Evolutionary conservation across 2,113 vertebrate genomes (phyloP).

Genomic region (Pipra filicauda): DNA sequence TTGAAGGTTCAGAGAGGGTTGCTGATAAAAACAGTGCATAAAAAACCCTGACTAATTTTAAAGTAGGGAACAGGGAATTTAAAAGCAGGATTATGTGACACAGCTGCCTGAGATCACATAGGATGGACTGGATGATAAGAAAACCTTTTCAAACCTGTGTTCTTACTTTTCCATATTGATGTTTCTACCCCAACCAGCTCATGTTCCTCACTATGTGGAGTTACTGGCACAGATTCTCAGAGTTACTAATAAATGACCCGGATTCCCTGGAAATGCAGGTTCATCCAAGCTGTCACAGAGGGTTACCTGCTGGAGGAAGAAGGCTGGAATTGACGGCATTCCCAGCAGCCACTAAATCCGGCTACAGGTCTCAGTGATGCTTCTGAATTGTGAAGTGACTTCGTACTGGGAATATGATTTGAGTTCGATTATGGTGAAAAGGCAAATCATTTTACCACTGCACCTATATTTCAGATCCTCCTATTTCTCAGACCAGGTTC

Average conservation of each 20-base stretch:
- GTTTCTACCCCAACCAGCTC: background rate
- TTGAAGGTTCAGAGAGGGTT: background rate
- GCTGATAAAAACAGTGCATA: background rate
- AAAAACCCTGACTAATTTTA: background rate
- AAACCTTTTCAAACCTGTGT: background rate
- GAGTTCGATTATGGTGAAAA: background rate
- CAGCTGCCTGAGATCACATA: background rate
- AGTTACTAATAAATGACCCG: background rate
- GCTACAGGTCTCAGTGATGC: background rate
- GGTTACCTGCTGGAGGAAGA: background rate
- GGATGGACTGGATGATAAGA: background rate
- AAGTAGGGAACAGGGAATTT: background rate
- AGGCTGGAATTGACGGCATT: background rate
- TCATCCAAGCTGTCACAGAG: conserved; percentile 22
- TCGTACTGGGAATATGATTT: background rate
- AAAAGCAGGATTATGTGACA: background rate
- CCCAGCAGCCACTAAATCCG: background rate
- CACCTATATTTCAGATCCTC: background rate
- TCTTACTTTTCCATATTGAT: background rate
- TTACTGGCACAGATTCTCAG: background rate
- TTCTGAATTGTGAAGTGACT: background rate
- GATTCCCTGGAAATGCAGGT: background rate
- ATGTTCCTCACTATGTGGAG: background rate
- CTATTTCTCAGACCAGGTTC: background rate
- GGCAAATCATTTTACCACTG: background rate